These are phyloP conservation scores for Polyploca ridens DNA, from an alignment of 2,888 invertebrate genomes.

Conservation along the genomic window DNA sequence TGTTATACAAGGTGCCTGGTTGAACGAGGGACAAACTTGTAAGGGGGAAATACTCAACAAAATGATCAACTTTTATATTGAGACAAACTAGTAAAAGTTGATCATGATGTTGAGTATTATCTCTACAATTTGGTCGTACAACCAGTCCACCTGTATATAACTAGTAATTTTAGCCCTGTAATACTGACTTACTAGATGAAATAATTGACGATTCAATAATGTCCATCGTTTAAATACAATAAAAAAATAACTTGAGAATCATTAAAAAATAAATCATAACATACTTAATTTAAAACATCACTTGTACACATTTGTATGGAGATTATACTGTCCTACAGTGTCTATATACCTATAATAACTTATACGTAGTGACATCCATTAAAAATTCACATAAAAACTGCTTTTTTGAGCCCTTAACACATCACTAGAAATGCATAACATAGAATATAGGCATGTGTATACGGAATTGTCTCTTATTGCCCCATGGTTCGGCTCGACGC, in stretches of 20 bases:
- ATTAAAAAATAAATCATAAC: conserved; percentile 37
- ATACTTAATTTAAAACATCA: conserved; percentile 24
- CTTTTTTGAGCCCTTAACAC: conserved; percentile 74
- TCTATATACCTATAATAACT: conserved; percentile 42
- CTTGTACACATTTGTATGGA: conserved; percentile 44
- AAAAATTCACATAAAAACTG: conserved; percentile 79
- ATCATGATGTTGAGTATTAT: too few species aligned
- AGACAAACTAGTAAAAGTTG: too few species aligned
- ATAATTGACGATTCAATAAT: conserved; percentile 68
- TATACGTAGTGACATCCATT: conserved; percentile 65
- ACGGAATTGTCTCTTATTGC: conserved; percentile 32
- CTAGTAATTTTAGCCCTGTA: conserved; percentile 65
- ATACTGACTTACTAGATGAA: conserved; percentile 77
- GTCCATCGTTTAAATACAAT: conserved; percentile 33
- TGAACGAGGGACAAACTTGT: too few species aligned
- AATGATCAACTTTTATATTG: too few species aligned
- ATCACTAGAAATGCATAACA: conserved; percentile 64
- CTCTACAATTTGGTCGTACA: too few species aligned
- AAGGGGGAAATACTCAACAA: too few species aligned
- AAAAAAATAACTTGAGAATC: conserved; percentile 56
- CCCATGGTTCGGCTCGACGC: conserved; percentile 24
- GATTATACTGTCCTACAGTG: conserved; percentile 58
- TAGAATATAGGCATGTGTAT: conserved; percentile 44
- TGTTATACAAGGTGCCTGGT: not conserved
- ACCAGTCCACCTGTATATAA: conserved; percentile 11